Percentiles rank a stretch among this genome's conserved stretches.
These are phyloP conservation scores for Trematomus bernacchii DNA, from an alignment of 2,797 vertebrate genomes.

Conservation along the genomic window DNA sequence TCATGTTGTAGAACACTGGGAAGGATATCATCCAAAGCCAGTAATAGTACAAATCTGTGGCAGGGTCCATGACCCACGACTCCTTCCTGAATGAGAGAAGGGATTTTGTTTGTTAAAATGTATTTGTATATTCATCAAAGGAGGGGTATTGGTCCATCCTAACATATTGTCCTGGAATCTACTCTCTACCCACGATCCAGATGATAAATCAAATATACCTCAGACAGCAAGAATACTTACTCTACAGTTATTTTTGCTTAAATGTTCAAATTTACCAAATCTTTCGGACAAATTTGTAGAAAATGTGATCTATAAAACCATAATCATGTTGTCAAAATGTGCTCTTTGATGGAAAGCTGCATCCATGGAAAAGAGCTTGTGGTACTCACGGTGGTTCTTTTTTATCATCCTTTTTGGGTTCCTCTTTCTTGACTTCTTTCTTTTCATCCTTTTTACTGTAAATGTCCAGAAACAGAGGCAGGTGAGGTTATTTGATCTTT, in stretches of 20 bases:
- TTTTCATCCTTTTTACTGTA: constrained; percentile 79
- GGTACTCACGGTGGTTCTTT: constrained; percentile 78
- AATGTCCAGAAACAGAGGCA: constrained; percentile 27
- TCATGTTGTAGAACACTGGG: constrained; percentile 95
- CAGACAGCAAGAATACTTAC: background rate
- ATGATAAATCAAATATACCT: background rate
- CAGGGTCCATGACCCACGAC: constrained; percentile 92
- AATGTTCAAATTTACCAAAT: background rate
- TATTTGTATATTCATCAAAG: background rate
- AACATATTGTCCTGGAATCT: background rate
- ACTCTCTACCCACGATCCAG: background rate
- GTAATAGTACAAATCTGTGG: constrained; percentile 91
- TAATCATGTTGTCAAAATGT: background rate
- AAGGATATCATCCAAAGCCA: constrained; percentile 90
- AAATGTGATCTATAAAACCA: background rate
- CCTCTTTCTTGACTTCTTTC: constrained; percentile 54
- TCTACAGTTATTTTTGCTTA: no score
- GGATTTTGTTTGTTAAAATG: background rate
- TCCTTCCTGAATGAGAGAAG: constrained; percentile 84
- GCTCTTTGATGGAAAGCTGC: background rate
- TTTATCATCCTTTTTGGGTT: constrained; percentile 54
- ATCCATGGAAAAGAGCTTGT: background rate
- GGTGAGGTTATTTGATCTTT: background rate
- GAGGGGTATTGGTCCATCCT: background rate
- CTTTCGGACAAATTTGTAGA: background rate